A percentile compares a stretch with the other conserved stretches of the same genome.
These are phyloP conservation scores for Tiliacea aurago DNA, from an alignment of 2,888 invertebrate genomes.

Conservation along the genomic window DNA sequence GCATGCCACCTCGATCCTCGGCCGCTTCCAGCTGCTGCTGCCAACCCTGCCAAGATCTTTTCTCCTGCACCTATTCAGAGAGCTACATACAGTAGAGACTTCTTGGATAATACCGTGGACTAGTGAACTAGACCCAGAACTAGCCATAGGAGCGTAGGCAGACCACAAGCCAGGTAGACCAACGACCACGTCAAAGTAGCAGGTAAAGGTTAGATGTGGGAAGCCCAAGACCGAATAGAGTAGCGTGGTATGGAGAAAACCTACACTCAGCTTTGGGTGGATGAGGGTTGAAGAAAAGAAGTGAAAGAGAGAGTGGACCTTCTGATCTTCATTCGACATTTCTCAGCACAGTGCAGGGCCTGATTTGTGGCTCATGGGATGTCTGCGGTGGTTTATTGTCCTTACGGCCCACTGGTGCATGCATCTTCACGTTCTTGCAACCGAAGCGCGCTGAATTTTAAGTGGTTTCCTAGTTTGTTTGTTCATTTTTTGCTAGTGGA, in stretches of 20 bases:
- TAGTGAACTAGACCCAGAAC: neutral
- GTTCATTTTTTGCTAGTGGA: slow-evolving; percentile 8
- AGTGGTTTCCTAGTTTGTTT: slow-evolving; percentile 22
- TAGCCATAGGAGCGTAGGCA: neutral
- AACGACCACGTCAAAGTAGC: neutral
- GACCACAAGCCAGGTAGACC: neutral
- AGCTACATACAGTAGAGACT: neutral
- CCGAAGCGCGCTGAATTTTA: slow-evolving; percentile 50
- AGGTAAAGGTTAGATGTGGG: neutral
- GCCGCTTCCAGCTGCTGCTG: neutral
- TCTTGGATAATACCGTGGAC: neutral
- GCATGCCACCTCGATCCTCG: neutral
- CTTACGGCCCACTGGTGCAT: slow-evolving; percentile 54
- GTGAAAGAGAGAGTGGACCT: neutral
- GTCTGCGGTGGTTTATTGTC: slow-evolving; percentile 56
- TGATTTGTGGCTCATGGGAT: slow-evolving; percentile 61
- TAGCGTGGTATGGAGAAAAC: neutral
- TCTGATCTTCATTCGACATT: slow-evolving; percentile 11
- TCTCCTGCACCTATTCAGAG: neutral
- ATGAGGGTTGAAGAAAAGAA: neutral
- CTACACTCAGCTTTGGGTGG: neutral
- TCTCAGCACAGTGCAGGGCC: slow-evolving; percentile 38
- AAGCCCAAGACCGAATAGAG: neutral
- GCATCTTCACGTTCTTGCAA: slow-evolving; percentile 48
- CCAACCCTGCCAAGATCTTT: neutral